Conservation (phyloP, 2,797 vertebrate species). For the Hipposideros larvatus region DNA sequence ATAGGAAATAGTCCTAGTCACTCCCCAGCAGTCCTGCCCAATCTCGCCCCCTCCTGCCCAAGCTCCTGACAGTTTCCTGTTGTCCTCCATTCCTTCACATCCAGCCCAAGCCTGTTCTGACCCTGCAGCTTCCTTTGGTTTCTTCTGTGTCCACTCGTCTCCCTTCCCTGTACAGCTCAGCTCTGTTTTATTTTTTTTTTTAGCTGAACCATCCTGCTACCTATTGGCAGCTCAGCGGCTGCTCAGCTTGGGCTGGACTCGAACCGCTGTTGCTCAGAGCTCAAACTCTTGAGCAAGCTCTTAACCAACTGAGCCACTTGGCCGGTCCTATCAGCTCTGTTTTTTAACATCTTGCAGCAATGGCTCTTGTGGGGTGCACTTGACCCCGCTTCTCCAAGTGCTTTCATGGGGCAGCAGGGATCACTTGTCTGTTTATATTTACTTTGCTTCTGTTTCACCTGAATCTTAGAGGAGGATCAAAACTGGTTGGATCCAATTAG, state of each 20-base stretch:
- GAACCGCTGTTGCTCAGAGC: too few relatives aligned
- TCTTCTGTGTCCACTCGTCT: fast-evolving
- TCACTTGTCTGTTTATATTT: not conserved
- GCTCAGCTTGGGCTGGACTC: too few relatives aligned
- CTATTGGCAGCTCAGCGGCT: too few relatives aligned
- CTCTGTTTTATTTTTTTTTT: too few relatives aligned
- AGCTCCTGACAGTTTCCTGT: not conserved
- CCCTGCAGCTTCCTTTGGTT: not conserved
- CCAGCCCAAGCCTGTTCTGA: not conserved
- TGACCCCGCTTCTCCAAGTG: fast-evolving
- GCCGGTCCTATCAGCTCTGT: not conserved
- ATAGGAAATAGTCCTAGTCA: fast-evolving
- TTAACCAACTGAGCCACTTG: too few relatives aligned
- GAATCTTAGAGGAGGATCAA: not conserved
- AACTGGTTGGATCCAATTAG: fast-evolving
- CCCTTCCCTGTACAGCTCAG: not conserved
- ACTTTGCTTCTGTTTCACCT: not conserved
- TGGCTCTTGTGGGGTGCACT: not conserved
- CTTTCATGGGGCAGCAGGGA: fast-evolving
- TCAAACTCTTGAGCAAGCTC: too few relatives aligned
- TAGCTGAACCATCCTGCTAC: too few relatives aligned
- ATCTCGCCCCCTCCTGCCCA: not conserved
- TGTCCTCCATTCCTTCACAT: fast-evolving
- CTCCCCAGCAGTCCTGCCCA: fast-evolving
- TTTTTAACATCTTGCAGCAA: fast-evolving